Conservation (phyloP, 2,113 vertebrate species). For the Neolamprologus longior region DNA sequence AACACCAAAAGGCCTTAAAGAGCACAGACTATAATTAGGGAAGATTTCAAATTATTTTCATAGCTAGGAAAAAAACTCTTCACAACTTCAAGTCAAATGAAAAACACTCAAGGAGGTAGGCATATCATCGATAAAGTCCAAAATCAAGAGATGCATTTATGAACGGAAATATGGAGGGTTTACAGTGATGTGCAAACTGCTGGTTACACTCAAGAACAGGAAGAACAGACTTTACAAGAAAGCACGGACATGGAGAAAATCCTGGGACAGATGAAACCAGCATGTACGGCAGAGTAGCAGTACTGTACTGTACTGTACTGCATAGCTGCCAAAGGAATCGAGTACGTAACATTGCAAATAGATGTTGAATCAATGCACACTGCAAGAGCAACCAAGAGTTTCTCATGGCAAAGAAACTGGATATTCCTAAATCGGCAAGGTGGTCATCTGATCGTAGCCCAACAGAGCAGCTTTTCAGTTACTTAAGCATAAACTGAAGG, state of each 20-base stretch:
- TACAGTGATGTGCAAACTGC: neutral
- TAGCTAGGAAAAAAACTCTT: neutral
- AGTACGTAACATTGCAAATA: rapidly evolving
- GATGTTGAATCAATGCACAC: neutral
- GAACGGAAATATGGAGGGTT: neutral
- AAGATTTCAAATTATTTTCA: neutral
- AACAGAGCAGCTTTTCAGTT: neutral
- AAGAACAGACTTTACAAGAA: neutral
- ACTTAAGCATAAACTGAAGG: neutral
- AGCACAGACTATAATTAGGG: neutral
- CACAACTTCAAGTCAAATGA: neutral
- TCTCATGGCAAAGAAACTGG: neutral
- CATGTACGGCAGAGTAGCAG: neutral
- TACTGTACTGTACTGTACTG: neutral
- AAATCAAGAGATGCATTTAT: neutral
- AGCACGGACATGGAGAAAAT: rapidly evolving
- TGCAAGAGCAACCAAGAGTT: neutral
- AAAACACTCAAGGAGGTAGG: neutral
- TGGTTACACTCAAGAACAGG: neutral
- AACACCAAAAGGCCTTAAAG: neutral
- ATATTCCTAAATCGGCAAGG: neutral
- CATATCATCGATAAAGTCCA: neutral
- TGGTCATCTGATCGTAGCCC: neutral
- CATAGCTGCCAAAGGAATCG: neutral
- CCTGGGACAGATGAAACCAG: neutral